Percentiles rank a stretch among this genome's conserved stretches.
phyloP scores from a whole-genome alignment of 2,797 vertebrate genomes.

The Adelosebastes latens region DNA sequence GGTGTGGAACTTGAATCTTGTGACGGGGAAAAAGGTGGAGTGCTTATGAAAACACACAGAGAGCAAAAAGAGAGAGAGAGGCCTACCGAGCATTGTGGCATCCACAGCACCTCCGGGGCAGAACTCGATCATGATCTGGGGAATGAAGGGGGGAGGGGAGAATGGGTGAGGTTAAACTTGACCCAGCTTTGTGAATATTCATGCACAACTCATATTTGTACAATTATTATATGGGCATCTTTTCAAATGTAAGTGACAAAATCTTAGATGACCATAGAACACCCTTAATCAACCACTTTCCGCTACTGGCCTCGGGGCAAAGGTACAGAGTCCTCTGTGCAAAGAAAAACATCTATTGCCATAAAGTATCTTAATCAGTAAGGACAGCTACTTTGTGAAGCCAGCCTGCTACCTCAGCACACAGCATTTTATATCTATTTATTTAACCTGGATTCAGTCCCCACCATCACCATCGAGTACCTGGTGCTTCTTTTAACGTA shows the following conservation, averaged over 20 bases:
- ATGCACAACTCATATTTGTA: background rate
- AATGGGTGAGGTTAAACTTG: background rate
- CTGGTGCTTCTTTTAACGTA: too few relatives aligned
- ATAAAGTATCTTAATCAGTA: too few relatives aligned
- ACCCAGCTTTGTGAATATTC: background rate
- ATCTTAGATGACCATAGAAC: too few relatives aligned
- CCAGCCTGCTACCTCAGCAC: too few relatives aligned
- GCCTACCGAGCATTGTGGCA: slow-evolving; percentile 94
- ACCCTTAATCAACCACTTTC: too few relatives aligned
- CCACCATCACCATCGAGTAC: too few relatives aligned
- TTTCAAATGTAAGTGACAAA: background rate
- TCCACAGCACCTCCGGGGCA: slow-evolving; percentile 96
- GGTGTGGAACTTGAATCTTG: background rate
- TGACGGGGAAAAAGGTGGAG: background rate
- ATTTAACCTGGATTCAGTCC: too few relatives aligned
- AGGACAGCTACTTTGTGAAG: too few relatives aligned
- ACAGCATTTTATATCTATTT: too few relatives aligned
- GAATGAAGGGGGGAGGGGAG: slow-evolving; percentile 4
- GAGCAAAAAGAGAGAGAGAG: background rate
- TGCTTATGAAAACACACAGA: background rate
- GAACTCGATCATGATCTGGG: slow-evolving; percentile 98
- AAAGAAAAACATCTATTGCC: too few relatives aligned
- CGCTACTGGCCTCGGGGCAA: too few relatives aligned
- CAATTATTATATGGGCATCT: background rate
- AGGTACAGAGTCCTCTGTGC: too few relatives aligned